Conservation (phyloP, 1,140 invertebrate genomes). For the Cyclina sinensis region DNA sequence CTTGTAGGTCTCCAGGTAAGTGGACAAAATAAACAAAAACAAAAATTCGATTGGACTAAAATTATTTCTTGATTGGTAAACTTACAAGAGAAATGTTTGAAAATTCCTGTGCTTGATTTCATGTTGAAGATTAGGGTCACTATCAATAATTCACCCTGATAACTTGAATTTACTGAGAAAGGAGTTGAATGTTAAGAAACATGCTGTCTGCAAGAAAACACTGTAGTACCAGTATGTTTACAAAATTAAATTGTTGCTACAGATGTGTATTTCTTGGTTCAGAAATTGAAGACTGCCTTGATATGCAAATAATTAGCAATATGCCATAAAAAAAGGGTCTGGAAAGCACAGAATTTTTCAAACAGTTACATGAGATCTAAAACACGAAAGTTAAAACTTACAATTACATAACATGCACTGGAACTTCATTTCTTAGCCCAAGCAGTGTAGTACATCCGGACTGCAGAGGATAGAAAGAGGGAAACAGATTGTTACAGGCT, state of each 20-base stretch:
- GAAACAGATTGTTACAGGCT: background rate
- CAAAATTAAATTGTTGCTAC: no score
- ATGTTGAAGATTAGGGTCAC: background rate
- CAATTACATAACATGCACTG: background rate
- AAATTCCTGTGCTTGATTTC: conserved; percentile 21
- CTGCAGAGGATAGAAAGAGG: background rate
- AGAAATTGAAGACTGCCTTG: no score
- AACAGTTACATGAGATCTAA: background rate
- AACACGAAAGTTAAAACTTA: background rate
- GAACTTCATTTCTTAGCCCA: conserved; percentile 45
- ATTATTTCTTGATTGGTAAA: background rate
- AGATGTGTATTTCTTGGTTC: no score
- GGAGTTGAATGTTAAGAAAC: no score
- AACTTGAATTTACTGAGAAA: no score
- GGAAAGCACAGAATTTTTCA: conserved; percentile 2
- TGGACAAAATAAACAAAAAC: conserved; percentile 26
- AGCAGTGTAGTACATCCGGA: background rate
- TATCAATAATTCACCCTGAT: no score
- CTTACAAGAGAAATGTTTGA: conserved; percentile 2
- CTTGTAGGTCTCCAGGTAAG: conserved; percentile 64
- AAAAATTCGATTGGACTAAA: background rate
- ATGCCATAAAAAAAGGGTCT: no score
- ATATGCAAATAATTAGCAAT: no score
- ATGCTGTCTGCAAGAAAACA: no score
- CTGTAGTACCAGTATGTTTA: no score